Percentiles rank a stretch among this genome's conserved stretches.
Conservation (phyloP, 1,140 invertebrate species). For the Brachionus manjavacas region DNA sequence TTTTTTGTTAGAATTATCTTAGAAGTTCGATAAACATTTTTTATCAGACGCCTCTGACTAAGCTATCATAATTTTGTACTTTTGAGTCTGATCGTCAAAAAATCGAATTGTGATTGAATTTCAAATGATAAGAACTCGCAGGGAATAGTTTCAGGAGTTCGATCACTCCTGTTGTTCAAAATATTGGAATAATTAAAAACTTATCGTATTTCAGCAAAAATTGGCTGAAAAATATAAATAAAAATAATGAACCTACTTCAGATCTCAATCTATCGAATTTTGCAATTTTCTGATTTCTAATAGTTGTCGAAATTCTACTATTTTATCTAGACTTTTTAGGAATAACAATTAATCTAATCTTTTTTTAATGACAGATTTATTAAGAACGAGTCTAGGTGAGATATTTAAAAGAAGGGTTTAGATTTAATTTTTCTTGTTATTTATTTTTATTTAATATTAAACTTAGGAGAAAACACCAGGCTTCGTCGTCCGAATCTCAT, state of each 20-base stretch:
- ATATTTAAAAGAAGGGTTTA: too few relatives aligned
- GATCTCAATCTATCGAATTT: background rate
- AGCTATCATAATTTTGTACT: background rate
- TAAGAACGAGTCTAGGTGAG: background rate
- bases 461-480: too few relatives aligned
- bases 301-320: background rate
- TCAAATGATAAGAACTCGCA: background rate
- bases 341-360: background rate
- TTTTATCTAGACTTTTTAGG: background rate
- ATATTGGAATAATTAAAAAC: constrained; percentile 25
- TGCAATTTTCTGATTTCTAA: background rate
- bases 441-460: too few relatives aligned
- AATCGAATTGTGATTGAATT: background rate
- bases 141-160: background rate
- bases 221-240: background rate
- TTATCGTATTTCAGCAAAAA: constrained; percentile 18
- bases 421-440: too few relatives aligned
- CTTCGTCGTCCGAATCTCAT: too few relatives aligned
- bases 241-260: background rate
- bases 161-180: background rate
- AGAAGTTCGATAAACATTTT: background rate
- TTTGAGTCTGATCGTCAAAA: background rate
- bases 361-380: background rate
- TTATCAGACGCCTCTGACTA: too few relatives aligned
- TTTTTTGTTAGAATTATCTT: background rate